Conservation (phyloP, 2,113 vertebrate genomes). For the Noctilio leporinus region DNA sequence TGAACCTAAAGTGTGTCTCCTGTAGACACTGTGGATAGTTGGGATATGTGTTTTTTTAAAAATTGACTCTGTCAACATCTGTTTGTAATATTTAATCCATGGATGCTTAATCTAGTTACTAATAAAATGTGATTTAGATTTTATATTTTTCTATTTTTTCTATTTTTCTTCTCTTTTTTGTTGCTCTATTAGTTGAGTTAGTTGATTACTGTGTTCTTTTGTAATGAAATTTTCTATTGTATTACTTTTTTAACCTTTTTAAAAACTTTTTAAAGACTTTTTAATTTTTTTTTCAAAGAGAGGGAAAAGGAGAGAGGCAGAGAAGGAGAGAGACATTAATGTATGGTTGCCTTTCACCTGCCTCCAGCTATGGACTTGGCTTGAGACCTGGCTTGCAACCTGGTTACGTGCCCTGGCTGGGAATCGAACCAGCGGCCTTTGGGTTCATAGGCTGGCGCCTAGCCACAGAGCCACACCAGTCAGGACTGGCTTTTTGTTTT, state of each 20-base stretch:
- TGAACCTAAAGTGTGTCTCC: neutral
- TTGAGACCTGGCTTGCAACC: too few species aligned
- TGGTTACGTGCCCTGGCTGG: too few species aligned
- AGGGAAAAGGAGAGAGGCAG: too few species aligned
- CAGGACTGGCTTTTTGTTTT: neutral
- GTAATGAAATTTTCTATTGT: neutral
- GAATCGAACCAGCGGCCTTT: too few species aligned
- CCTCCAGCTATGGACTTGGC: too few species aligned
- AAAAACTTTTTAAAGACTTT: too few species aligned
- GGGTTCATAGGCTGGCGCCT: too few species aligned
- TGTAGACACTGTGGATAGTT: neutral
- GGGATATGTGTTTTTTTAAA: neutral
- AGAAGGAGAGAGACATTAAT: too few species aligned
- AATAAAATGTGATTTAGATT: neutral
- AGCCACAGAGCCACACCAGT: too few species aligned
- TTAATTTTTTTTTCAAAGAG: neutral
- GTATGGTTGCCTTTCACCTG: too few species aligned
- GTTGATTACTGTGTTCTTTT: neutral
- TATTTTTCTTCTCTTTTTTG: neutral
- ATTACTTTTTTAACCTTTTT: neutral
- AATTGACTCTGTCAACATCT: neutral
- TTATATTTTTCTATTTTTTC: neutral
- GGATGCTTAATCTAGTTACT: neutral
- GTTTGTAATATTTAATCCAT: neutral
- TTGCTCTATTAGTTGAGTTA: neutral